Evolutionary conservation across 2,113 vertebrate species (phyloP).

Genomic region (Entomyzon cyanotis): DNA sequence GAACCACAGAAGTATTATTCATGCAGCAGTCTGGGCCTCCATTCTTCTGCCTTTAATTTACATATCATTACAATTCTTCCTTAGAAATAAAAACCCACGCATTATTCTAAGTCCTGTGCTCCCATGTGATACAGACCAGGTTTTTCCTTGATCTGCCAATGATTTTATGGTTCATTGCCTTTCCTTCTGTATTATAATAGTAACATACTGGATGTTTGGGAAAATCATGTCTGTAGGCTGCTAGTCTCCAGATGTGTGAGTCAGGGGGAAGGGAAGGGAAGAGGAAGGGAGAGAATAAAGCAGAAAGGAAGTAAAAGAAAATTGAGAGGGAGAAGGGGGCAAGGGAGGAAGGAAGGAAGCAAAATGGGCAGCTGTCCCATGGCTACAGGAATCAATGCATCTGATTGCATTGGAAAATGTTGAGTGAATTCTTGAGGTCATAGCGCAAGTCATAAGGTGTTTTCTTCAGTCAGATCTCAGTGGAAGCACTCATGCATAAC

Average conservation of each 20-base stretch:
- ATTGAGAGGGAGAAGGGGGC: background rate
- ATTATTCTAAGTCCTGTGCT: background rate
- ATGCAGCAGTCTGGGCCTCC: background rate
- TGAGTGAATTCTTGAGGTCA: background rate
- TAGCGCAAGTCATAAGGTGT: background rate
- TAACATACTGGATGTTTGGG: background rate
- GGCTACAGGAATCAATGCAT: background rate
- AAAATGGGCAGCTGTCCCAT: background rate
- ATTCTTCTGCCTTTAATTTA: constrained; percentile 57
- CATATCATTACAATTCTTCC: constrained; percentile 38
- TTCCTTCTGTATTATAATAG: background rate
- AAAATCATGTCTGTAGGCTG: background rate
- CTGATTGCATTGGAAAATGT: background rate
- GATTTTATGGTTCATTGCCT: background rate
- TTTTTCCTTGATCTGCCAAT: constrained; percentile 14
- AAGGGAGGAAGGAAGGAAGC: background rate
- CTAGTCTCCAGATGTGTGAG: background rate
- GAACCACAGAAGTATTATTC: constrained; percentile 38
- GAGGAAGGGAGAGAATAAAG: background rate
- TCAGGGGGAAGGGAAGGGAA: background rate
- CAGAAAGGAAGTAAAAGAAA: background rate
- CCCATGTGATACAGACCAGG: background rate
- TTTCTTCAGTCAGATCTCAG: background rate
- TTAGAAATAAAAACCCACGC: background rate
- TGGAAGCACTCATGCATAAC: background rate